Evolutionary conservation across 2,113 vertebrate species (phyloP), one percentile per base, ranked within the genome.

Genomic region (Nipponia nippon): DNA sequence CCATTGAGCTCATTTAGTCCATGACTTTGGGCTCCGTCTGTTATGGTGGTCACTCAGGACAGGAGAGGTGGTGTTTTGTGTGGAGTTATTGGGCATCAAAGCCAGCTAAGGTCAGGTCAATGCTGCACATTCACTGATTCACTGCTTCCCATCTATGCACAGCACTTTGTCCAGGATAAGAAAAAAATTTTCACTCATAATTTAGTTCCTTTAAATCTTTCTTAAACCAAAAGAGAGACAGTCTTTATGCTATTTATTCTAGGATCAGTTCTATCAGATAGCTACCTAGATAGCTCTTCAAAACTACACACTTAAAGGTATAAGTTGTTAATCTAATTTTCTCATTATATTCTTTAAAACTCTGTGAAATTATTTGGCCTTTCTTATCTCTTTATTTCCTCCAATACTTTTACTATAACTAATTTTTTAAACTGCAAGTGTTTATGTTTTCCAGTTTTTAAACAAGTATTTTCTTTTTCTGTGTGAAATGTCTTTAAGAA

Each of bases 61-160:
- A 38, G 16, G 29, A 46, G 26, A 70, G 4, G 5, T 23, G 8
- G 1, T 47, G 13, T 5, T 1, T 29, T 53, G 3, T 4, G 3
- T 67, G 36, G 15, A 53, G 12, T 9, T 19, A 6, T 7, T 61
- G 6, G 50, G 13, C 15, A 12, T 19, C 22, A 82, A 91, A 82
- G 22, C 7, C 59, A 63, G 26, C 29, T 82, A 16, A 89, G 17
- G 8, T 65, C 3, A 1, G 18, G 14, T 42, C 32, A 52, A 19
- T 27, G 9, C 21, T 81, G 8, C 29, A 14, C 12, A 87, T 47
- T 15, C 9, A 23, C 8, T 42, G 46, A 59, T 72, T 59, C 25
- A 22, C 23, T 46, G 25, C 38, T 65, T 58, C 38, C 22, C 32
- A 13, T 40, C 16, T 52, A 10, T 21, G 9, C 15, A 49, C 8